phyloP scores from a whole-genome alignment of 2,888 invertebrate genomes.

The Seira ritae region DNA sequence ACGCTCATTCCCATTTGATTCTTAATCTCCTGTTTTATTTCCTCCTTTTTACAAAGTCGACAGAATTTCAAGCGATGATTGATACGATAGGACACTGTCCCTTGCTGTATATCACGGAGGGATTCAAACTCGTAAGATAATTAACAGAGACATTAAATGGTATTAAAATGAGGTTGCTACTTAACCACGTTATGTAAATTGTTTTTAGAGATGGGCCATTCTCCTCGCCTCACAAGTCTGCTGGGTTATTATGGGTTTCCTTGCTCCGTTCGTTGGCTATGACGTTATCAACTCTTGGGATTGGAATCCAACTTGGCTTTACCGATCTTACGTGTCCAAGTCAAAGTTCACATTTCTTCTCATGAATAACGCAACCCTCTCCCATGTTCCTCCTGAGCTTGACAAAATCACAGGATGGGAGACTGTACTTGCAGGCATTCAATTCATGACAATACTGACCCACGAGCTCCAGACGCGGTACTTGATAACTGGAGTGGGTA shows the following conservation, averaged over 20 bases:
- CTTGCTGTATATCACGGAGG: not conserved
- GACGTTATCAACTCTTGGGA: slow-evolving; percentile 10
- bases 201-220: not conserved
- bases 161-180: no score
- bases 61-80: not conserved
- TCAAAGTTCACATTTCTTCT: slow-evolving; percentile 24
- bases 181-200: no score
- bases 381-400: slow-evolving; percentile 4
- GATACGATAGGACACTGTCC: slow-evolving; percentile 10
- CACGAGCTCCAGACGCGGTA: slow-evolving; percentile 13
- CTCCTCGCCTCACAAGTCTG: not conserved
- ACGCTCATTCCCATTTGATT: slow-evolving; percentile 21
- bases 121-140: not conserved
- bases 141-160: no score
- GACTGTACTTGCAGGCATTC: slow-evolving; percentile 8
- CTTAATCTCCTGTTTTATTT: slow-evolving; percentile 30
- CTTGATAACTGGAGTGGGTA: not conserved
- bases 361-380: not conserved
- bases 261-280: slow-evolving; percentile 14
- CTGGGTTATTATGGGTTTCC: slow-evolving; percentile 11
- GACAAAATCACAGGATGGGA: not conserved
- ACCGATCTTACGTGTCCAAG: slow-evolving; percentile 7
- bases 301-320: slow-evolving; percentile 20
- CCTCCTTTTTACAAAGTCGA: not conserved
- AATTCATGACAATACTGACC: not conserved